These are phyloP conservation scores for Crambe crambe DNA, from an alignment of 37 sponge, comb jelly and placozoan species.

Conservation along the genomic window DNA sequence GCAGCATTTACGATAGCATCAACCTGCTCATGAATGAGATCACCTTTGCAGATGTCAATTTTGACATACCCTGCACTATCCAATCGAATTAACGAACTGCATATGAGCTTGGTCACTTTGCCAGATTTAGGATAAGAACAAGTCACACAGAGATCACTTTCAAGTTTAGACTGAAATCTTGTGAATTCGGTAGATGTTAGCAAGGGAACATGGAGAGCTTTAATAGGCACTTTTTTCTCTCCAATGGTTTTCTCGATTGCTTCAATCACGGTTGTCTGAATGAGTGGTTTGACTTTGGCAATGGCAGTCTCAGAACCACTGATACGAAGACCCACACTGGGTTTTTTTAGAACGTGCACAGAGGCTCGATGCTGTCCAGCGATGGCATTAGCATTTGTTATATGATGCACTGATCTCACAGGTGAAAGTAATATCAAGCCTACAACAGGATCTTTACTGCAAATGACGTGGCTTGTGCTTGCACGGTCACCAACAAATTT, in stretches of 20 bases:
- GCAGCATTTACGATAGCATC: slow-evolving; percentile 87
- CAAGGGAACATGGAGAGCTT: neutral
- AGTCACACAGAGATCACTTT: slow-evolving; percentile 23
- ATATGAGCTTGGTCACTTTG: slow-evolving; percentile 12
- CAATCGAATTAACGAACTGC: slow-evolving; percentile 7
- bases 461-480: slow-evolving; percentile 1
- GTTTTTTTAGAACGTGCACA: slow-evolving; percentile 25
- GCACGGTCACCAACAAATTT: slow-evolving; percentile 27
- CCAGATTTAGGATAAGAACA: slow-evolving; percentile 9
- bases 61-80: slow-evolving; percentile 12
- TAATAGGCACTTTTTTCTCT: slow-evolving; percentile 8
- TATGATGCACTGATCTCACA: neutral
- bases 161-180: slow-evolving; percentile 21
- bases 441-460: slow-evolving; percentile 37
- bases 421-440: slow-evolving; percentile 17
- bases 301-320: slow-evolving; percentile 32
- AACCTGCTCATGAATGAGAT: slow-evolving; percentile 46
- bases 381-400: slow-evolving; percentile 20
- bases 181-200: slow-evolving; percentile 34
- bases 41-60: slow-evolving; percentile 54
- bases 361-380: slow-evolving; percentile 12
- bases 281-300: slow-evolving; percentile 13
- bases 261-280: slow-evolving; percentile 5
- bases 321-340: slow-evolving; percentile 26
- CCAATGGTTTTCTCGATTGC: slow-evolving; percentile 18